Conservation (phyloP, 2,113 vertebrate species). For the Chaetorhynchus papuensis region DNA sequence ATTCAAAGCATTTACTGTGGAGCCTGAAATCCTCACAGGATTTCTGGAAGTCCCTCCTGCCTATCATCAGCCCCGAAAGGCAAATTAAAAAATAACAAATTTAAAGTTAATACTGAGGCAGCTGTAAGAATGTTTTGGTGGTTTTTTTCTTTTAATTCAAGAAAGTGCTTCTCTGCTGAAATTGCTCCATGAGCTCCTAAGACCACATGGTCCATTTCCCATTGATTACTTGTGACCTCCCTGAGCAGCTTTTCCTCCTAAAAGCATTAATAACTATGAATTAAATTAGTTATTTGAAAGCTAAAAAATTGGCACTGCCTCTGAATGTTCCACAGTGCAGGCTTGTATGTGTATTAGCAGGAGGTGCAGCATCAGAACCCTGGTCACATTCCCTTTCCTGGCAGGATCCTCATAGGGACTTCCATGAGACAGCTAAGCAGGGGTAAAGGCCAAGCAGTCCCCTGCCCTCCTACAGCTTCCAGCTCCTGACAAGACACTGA, state of each 20-base stretch:
- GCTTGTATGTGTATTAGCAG: background rate
- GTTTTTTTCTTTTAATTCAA: background rate
- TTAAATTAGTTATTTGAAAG: background rate
- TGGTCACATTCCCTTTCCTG: background rate
- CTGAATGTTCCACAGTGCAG: background rate
- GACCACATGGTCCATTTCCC: background rate
- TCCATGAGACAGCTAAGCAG: background rate
- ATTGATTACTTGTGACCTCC: background rate
- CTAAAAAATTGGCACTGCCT: background rate
- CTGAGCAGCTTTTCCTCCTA: background rate
- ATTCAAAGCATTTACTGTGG: conserved; percentile 77
- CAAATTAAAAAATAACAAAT: conserved; percentile 16
- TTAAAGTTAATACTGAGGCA: background rate
- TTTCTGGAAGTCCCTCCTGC: conserved; percentile 74
- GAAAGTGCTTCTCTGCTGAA: background rate
- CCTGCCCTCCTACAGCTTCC: background rate
- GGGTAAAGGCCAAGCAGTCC: background rate
- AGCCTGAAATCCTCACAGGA: conserved; percentile 75
- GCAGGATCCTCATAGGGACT: background rate
- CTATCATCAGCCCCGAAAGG: conserved; percentile 68
- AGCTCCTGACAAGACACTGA: background rate
- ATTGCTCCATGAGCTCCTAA: background rate
- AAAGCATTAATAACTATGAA: background rate
- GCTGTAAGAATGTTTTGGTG: background rate
- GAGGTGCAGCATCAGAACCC: background rate